These are phyloP conservation scores for Aradus depressus DNA, from an alignment of 2,888 invertebrate species.

Conservation along the genomic window DNA sequence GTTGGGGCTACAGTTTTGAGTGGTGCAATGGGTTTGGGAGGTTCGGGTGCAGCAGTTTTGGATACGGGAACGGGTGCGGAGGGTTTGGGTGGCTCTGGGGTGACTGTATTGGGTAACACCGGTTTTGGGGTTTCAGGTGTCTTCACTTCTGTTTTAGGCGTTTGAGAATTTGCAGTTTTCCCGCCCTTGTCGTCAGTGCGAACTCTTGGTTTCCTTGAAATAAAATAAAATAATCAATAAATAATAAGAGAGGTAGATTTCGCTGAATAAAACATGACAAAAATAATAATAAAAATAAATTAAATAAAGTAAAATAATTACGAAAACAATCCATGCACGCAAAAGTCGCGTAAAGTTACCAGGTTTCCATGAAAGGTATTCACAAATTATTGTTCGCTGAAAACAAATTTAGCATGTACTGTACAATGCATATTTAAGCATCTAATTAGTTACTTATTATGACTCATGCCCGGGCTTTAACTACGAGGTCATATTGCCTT, in stretches of 20 bases:
- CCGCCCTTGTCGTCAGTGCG: too few relatives aligned
- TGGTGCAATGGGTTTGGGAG: slow-evolving; percentile 8
- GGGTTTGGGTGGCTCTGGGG: slow-evolving; percentile 6
- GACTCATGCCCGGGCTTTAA: too few relatives aligned
- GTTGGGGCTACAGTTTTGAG: slow-evolving; percentile 8
- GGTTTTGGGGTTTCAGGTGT: slow-evolving; percentile 3
- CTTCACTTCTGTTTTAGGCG: slow-evolving; percentile 1
- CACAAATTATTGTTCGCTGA: too few relatives aligned
- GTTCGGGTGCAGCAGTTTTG: slow-evolving; percentile 10
- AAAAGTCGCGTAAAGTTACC: too few relatives aligned
- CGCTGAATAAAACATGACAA: slow-evolving; percentile 11
- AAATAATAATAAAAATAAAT: slow-evolving; percentile 8
- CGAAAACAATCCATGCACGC: too few relatives aligned
- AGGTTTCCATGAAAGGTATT: too few relatives aligned
- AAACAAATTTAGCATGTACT: too few relatives aligned
- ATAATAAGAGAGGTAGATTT: slow-evolving; percentile 3
- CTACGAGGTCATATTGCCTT: too few relatives aligned
- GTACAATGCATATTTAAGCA: too few relatives aligned
- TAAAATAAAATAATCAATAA: neutral
- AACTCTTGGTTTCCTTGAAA: too few relatives aligned
- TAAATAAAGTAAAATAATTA: too few relatives aligned
- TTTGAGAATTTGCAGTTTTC: slow-evolving; percentile 6
- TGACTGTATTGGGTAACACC: neutral
- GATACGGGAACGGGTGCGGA: neutral
- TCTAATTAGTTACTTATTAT: too few relatives aligned